Conservation (phyloP, 1,140 invertebrate genomes). For the Trachymyrmex septentrionalis region DNA sequence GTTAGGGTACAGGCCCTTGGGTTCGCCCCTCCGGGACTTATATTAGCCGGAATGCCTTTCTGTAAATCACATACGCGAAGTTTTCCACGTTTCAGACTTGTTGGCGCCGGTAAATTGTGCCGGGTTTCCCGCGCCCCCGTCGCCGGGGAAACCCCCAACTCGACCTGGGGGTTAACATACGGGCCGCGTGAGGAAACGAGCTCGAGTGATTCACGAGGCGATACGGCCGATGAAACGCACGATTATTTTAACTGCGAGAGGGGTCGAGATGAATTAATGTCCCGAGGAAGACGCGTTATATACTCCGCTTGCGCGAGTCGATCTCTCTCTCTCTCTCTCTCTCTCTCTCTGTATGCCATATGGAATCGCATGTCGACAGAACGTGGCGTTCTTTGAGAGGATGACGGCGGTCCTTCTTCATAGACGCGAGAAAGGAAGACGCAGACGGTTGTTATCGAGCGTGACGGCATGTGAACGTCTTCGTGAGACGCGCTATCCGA, state of each 20-base stretch:
- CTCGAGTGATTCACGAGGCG: slow-evolving; percentile 43
- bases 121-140: background rate
- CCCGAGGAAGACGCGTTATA: background rate
- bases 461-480: slow-evolving; percentile 44
- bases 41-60: slow-evolving; percentile 28
- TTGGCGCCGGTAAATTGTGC: slow-evolving; percentile 38
- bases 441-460: slow-evolving; percentile 54
- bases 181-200: slow-evolving; percentile 9
- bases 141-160: background rate
- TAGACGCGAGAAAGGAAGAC: slow-evolving; percentile 6
- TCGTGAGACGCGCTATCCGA: slow-evolving; percentile 52
- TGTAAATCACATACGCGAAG: background rate
- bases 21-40: background rate
- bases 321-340: background rate
- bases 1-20: background rate
- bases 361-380: slow-evolving; percentile 8
- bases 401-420: slow-evolving; percentile 19
- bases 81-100: slow-evolving; percentile 4
- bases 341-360: no score
- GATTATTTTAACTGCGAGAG: slow-evolving; percentile 31
- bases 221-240: slow-evolving; percentile 48
- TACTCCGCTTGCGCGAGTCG: slow-evolving; percentile 1
- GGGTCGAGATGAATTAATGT: slow-evolving; percentile 25
- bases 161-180: slow-evolving; percentile 32
- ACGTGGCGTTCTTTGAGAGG: background rate